Evolutionary conservation across 2,797 vertebrate species (phyloP), one percentile per base, ranked within the genome.

Genomic region (Peromyscus attwateri): DNA sequence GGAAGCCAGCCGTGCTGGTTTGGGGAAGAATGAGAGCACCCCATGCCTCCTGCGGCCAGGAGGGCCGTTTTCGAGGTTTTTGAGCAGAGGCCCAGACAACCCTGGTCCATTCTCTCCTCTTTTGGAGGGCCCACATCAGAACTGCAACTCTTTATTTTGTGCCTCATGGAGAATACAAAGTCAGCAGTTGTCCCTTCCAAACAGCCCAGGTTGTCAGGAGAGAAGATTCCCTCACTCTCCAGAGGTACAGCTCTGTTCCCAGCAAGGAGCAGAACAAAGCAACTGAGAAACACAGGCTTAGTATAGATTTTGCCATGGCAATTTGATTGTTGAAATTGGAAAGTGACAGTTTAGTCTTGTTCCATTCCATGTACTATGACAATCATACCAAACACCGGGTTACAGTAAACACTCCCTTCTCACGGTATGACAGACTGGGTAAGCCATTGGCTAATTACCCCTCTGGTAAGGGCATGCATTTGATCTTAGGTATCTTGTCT

Each of bases 171-270:
- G 85, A 71, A 25, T 0, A 9, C 3, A 52, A 6, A 31, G 37
- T 10, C n/a, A 57, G 34, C 11, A 0, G 49, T 3, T 34, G 37
- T 11, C 2, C 0, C 0, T 34, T 19, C 1, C 0, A 7, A 62
- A 40, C 0, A 17, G n/a, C 16, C 49, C 43, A 21, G 25, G 13
- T 31, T 40, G 37, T 34, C 0, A 1, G 16, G 8, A 68, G 7
- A 43, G 60, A 75, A 31, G 57, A 62, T 71, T 2, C 10, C 66
- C 29, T 62, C 3, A 9, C 16, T 87, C 16, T n/a, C 8, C 27
- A 46, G 27, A 55, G 49, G n/a, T 7, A 34, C 8, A 70, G 7
- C 23, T 68, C 66, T 10, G 3, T 34, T 75, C 52, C 25, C 64
- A 75, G 49, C 2, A 64, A 81, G 52, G 0, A 6, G 19, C 11